Conservation (phyloP, 92 coral and sea anemone species). For the Anthopleura xanthogrammica region DNA sequence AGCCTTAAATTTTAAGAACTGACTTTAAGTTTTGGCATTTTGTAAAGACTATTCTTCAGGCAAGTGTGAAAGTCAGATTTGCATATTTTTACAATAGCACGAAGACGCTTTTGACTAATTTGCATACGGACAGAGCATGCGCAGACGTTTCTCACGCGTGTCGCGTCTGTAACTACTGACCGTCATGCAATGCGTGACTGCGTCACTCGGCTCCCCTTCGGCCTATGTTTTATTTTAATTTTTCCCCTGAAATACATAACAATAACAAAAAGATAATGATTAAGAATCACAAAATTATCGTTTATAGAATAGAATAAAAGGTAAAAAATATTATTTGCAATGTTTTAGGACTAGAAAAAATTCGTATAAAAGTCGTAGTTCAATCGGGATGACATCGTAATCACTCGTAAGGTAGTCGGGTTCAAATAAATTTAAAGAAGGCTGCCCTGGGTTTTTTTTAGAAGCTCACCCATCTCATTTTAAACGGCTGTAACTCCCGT, state of each 20-base stretch:
- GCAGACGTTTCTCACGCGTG: too few species aligned
- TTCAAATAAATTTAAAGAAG: neutral
- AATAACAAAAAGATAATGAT: neutral
- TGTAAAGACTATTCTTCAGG: too few species aligned
- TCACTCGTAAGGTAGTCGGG: neutral
- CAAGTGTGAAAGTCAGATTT: too few species aligned
- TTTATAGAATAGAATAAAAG: neutral
- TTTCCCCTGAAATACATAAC: neutral
- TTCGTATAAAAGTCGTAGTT: neutral
- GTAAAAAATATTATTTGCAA: neutral
- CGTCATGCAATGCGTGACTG: constrained; percentile 33
- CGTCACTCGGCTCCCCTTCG: constrained; percentile 7
- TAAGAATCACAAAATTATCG: neutral
- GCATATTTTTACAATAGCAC: too few species aligned
- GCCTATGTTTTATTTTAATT: neutral
- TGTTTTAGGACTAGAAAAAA: neutral
- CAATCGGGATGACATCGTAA: neutral
- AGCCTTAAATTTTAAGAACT: too few species aligned
- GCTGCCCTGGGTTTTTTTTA: too few species aligned
- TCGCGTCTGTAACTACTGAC: constrained; percentile 54
- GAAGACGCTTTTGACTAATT: too few species aligned
- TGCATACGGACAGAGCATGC: too few species aligned
- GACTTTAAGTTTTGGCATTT: too few species aligned
- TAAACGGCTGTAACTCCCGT: too few species aligned
- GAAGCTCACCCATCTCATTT: too few species aligned